These are phyloP conservation scores for Cylindroiulus punctatus DNA, from an alignment of 2,888 invertebrate genomes.

Conservation along the genomic window DNA sequence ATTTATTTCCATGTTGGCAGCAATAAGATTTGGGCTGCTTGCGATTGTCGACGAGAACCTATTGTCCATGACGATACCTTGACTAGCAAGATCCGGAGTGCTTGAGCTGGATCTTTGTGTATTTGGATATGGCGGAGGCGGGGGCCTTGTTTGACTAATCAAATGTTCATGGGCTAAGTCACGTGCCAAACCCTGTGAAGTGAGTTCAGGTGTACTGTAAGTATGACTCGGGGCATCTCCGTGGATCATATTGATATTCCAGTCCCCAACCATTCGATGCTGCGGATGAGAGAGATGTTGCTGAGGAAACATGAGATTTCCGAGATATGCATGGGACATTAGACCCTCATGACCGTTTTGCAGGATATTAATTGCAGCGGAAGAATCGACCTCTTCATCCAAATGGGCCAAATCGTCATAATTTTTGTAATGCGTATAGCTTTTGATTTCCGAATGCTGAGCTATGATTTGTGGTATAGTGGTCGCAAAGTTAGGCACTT, in stretches of 20 bases:
- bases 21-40: slow-evolving; percentile 30
- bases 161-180: slow-evolving; percentile 61
- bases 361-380: slow-evolving; percentile 47
- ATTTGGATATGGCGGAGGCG: slow-evolving; percentile 85
- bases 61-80: slow-evolving; percentile 56
- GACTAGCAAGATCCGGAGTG: slow-evolving; percentile 80
- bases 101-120: slow-evolving; percentile 78
- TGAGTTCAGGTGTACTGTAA: slow-evolving; percentile 65
- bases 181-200: slow-evolving; percentile 61
- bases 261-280: slow-evolving; percentile 16
- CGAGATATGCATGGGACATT: not conserved
- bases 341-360: not conserved
- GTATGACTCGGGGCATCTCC: slow-evolving; percentile 59
- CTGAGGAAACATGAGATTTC: slow-evolving; percentile 24
- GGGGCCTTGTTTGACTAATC: slow-evolving; percentile 80
- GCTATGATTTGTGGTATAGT: slow-evolving; percentile 47
- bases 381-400: slow-evolving; percentile 58
- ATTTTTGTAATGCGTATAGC: slow-evolving; percentile 62
- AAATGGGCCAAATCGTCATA: slow-evolving; percentile 62
- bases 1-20: not conserved
- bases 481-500: not conserved
- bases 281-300: slow-evolving; percentile 40
- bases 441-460: slow-evolving; percentile 57
- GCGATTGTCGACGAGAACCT: not conserved
- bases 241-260: slow-evolving; percentile 51